phyloP scores from a whole-genome alignment of 2,113 vertebrate genomes.

The Syngnathoides biaculeatus region DNA sequence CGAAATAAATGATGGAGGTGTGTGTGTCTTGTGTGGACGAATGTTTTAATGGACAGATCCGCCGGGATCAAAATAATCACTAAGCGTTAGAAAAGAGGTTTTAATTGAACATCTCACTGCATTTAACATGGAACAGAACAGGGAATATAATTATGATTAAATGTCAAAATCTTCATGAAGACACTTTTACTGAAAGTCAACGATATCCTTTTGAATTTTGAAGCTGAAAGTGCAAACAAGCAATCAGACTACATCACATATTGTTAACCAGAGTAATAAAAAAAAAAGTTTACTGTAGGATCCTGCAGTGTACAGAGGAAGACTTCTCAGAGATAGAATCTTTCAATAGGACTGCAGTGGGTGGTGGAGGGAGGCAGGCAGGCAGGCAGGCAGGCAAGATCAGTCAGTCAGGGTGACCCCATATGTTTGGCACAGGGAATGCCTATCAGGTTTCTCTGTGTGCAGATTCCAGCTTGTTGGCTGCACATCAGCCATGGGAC shows the following conservation, averaged over 20 bases:
- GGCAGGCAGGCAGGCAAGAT: conserved; percentile 49
- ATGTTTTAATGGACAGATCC: too few species aligned
- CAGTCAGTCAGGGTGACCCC: conserved; percentile 73
- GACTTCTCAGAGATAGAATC: conserved; percentile 20
- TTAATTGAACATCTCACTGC: too few species aligned
- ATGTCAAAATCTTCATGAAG: too few species aligned
- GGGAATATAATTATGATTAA: too few species aligned
- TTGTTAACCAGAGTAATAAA: conserved; percentile 3
- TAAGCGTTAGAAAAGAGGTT: too few species aligned
- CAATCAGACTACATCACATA: neutral
- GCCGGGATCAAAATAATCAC: too few species aligned
- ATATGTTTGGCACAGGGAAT: conserved; percentile 68
- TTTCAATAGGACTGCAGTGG: conserved; percentile 31
- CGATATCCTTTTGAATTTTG: neutral
- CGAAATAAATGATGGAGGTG: too few species aligned
- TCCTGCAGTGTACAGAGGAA: neutral
- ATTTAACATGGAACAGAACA: too few species aligned
- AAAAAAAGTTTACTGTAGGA: neutral
- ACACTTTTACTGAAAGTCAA: too few species aligned
- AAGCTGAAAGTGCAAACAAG: neutral
- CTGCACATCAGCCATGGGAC: conserved; percentile 55
- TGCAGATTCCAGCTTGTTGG: conserved; percentile 64
- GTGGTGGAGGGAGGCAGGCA: conserved; percentile 22
- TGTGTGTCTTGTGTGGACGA: too few species aligned
- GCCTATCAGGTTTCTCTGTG: conserved; percentile 70